These are phyloP conservation scores for Darevskia nairensis DNA, from an alignment of 2,797 vertebrate genomes.

Conservation along the genomic window DNA sequence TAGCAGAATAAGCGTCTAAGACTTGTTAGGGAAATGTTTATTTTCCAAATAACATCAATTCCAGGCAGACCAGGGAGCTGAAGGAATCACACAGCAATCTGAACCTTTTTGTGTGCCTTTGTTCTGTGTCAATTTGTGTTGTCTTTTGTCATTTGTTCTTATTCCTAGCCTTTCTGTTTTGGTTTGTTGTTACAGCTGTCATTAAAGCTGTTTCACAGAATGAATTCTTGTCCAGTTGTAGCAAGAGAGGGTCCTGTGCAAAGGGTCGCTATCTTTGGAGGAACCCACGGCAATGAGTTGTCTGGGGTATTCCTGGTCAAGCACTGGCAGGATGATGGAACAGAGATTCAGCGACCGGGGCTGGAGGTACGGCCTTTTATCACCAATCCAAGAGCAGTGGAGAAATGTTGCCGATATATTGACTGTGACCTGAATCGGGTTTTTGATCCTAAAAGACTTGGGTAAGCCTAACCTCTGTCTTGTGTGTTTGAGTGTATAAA, in stretches of 20 bases:
- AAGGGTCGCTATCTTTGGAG: constrained; percentile 92
- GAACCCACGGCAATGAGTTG: constrained; percentile 97
- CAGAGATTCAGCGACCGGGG: constrained; percentile 87
- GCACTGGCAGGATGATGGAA: constrained; percentile 87
- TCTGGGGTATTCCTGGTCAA: constrained; percentile 92
- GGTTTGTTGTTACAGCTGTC: constrained; percentile 53
- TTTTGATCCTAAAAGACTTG: constrained; percentile 91
- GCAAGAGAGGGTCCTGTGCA: constrained; percentile 74
- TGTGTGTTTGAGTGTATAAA: not conserved
- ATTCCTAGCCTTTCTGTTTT: constrained; percentile 44
- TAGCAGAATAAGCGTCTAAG: constrained; percentile 46
- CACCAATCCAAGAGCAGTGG: constrained; percentile 92
- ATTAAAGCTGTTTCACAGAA: constrained; percentile 70
- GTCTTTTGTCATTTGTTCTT: not conserved
- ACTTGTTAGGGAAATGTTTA: constrained; percentile 55
- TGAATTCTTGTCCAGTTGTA: constrained; percentile 78
- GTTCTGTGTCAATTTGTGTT: not conserved
- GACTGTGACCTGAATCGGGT: constrained; percentile 96
- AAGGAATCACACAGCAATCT: constrained; percentile 20
- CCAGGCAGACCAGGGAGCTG: constrained; percentile 36
- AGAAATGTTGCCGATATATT: constrained; percentile 92
- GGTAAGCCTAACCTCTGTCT: constrained; percentile 82
- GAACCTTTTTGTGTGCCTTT: constrained; percentile 12
- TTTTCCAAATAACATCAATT: constrained; percentile 57
- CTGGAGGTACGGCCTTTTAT: constrained; percentile 88